A percentile compares a stretch with the other conserved stretches of the same genome.
phyloP scores from a whole-genome alignment of 2,797 vertebrate species.

The Sebastes variabilis region DNA sequence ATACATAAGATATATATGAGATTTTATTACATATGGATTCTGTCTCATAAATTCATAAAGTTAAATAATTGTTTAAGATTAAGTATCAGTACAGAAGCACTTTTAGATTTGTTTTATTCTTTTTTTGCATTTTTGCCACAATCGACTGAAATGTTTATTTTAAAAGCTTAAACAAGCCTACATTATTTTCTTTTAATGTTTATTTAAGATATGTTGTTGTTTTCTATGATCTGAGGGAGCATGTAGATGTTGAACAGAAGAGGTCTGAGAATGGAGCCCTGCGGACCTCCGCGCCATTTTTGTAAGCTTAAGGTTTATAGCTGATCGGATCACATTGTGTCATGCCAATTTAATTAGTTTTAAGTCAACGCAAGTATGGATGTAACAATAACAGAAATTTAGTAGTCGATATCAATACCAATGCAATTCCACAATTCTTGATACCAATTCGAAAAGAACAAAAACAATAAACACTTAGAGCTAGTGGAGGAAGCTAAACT shows the following conservation, averaged over 20 bases:
- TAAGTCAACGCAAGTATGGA: no score
- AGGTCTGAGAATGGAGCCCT: not conserved
- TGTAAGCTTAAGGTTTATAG: not conserved
- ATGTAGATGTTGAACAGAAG: not conserved
- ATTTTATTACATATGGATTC: not conserved
- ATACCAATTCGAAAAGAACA: no score
- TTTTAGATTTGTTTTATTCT: not conserved
- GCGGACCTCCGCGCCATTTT: not conserved
- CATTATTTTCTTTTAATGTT: not conserved
- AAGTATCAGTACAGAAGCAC: not conserved
- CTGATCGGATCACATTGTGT: not conserved
- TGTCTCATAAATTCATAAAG: not conserved
- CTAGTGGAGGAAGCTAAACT: no score
- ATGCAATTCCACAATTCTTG: no score
- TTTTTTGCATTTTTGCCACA: no score
- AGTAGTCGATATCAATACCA: no score
- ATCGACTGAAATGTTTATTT: not conserved
- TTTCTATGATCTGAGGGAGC: not conserved
- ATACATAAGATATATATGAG: not conserved
- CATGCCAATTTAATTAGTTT: no score
- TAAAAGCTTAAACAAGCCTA: not conserved
- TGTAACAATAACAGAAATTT: no score
- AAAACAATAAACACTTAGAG: no score
- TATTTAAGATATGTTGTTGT: not conserved
- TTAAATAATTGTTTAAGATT: not conserved